phyloP scores from a whole-genome alignment of 2,797 vertebrate species.

The Labroides dimidiatus region DNA sequence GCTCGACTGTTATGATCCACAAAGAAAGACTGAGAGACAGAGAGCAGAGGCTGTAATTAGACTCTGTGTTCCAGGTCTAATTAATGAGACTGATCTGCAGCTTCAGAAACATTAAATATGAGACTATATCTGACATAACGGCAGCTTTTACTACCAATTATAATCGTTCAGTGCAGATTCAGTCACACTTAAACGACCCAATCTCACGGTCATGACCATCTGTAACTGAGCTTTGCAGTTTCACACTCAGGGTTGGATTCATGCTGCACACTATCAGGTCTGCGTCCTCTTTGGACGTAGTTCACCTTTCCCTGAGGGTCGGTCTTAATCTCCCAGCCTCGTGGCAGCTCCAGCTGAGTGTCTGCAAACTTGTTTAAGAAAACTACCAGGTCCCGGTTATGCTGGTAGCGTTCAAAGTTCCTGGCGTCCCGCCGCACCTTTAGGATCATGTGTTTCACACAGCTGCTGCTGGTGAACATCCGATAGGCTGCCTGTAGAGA shows the following conservation, averaged over 20 bases:
- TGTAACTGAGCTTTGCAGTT: neutral
- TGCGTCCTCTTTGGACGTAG: too few relatives aligned
- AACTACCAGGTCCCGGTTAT: slow-evolving; percentile 96
- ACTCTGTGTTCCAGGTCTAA: too few relatives aligned
- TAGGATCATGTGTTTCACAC: slow-evolving; percentile 98
- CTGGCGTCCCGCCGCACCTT: slow-evolving; percentile 96
- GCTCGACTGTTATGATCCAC: slow-evolving; percentile 98
- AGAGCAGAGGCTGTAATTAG: neutral
- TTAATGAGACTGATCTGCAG: too few relatives aligned
- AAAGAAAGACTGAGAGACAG: slow-evolving; percentile 91
- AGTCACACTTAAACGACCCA: too few relatives aligned
- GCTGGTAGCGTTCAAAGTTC: slow-evolving; percentile 98
- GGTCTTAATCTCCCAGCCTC: slow-evolving; percentile 98
- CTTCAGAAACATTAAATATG: too few relatives aligned
- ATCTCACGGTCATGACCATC: too few relatives aligned
- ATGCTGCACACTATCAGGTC: neutral
- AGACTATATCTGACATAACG: too few relatives aligned
- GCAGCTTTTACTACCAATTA: too few relatives aligned
- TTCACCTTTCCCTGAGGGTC: slow-evolving; percentile 96
- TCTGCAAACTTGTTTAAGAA: slow-evolving; percentile 98
- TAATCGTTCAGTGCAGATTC: too few relatives aligned
- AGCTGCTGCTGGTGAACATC: slow-evolving; percentile 97
- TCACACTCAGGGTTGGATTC: neutral
- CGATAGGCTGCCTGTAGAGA: slow-evolving; percentile 90
- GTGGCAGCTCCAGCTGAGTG: slow-evolving; percentile 91